These are phyloP conservation scores for Chrysopa pallens DNA, from an alignment of 1,140 invertebrate genomes.

Conservation along the genomic window DNA sequence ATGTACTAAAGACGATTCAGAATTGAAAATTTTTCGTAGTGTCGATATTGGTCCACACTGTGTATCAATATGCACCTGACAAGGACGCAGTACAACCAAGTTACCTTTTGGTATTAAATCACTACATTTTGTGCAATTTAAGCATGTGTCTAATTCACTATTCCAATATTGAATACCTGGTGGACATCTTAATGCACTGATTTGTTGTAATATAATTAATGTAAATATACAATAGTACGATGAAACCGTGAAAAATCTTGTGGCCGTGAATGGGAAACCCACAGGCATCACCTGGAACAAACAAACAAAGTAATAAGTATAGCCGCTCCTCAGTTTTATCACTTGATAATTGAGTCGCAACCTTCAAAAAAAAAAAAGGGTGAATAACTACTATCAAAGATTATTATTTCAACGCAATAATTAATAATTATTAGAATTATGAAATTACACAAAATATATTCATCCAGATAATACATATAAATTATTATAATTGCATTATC, in stretches of 20 bases:
- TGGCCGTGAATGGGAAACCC: neutral
- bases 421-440: no score
- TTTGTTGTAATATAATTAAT: neutral
- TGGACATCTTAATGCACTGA: slow-evolving; percentile 13
- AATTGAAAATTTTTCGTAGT: no score
- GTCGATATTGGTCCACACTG: slow-evolving; percentile 29
- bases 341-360: no score
- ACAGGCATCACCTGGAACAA: neutral
- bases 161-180: slow-evolving; percentile 26
- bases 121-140: slow-evolving; percentile 41
- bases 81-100: slow-evolving; percentile 38
- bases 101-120: slow-evolving; percentile 16
- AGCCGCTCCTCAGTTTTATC: no score
- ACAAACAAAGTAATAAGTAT: no score
- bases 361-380: no score
- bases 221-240: neutral
- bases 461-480: no score
- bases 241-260: neutral
- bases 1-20: neutral
- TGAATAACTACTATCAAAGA: no score
- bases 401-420: no score
- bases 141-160: slow-evolving; percentile 29
- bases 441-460: no score
- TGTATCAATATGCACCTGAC: slow-evolving; percentile 41
- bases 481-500: no score